These are phyloP conservation scores for Urechis unicinctus DNA, from an alignment of 2,888 invertebrate genomes.

Conservation along the genomic window DNA sequence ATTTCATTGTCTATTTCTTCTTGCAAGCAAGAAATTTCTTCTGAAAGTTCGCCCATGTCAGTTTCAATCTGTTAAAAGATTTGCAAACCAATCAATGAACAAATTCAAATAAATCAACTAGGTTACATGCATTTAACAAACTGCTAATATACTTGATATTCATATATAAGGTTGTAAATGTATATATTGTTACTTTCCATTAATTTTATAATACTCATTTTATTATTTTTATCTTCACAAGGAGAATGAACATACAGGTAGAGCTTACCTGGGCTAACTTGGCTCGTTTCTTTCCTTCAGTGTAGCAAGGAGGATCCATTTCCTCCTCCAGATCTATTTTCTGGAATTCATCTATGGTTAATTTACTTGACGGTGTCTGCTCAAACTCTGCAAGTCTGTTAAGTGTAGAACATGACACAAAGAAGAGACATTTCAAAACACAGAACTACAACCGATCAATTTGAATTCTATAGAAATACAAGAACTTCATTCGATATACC, in stretches of 20 bases:
- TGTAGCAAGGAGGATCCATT: conserved; percentile 92
- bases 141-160: too few relatives aligned
- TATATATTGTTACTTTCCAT: too few relatives aligned
- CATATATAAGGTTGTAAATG: too few relatives aligned
- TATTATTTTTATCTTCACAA: too few relatives aligned
- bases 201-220: too few relatives aligned
- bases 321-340: conserved; percentile 92
- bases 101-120: too few relatives aligned
- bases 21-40: conserved; percentile 69
- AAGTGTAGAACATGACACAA: too few relatives aligned
- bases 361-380: conserved; percentile 87
- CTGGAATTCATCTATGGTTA: conserved; percentile 95
- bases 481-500: conserved; percentile 54
- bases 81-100: too few relatives aligned
- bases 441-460: background rate
- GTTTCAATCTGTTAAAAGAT: too few relatives aligned
- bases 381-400: conserved; percentile 79
- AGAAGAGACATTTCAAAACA: too few relatives aligned
- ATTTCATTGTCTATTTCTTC: conserved; percentile 77
- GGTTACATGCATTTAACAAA: too few relatives aligned
- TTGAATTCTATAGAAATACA: background rate
- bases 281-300: conserved; percentile 80
- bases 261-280: conserved; percentile 53
- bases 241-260: too few relatives aligned
- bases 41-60: conserved; percentile 50